Percentiles rank a stretch among this genome's conserved stretches.
Conservation (phyloP, 2,797 vertebrate species). For the Otolemur crassicaudatus region DNA sequence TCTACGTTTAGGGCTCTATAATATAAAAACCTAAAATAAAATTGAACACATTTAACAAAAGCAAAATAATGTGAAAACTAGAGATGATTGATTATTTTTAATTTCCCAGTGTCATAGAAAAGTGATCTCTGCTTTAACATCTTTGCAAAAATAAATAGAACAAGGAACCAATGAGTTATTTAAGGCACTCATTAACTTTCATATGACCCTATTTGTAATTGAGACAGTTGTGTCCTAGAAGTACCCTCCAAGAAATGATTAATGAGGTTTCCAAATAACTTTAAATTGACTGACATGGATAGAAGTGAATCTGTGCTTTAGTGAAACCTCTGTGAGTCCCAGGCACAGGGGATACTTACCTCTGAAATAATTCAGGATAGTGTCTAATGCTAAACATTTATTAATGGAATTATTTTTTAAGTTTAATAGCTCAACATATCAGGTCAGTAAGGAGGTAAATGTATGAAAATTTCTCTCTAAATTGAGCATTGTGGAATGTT, state of each 20-base stretch:
- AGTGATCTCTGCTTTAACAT: slow-evolving; percentile 62
- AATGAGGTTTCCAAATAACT: slow-evolving; percentile 72
- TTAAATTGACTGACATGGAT: slow-evolving; percentile 72
- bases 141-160: slow-evolving; percentile 78
- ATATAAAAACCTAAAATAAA: slow-evolving; percentile 55
- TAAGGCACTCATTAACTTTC: slow-evolving; percentile 82
- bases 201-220: slow-evolving; percentile 81
- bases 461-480: background rate
- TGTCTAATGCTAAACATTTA: background rate
- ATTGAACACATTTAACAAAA: slow-evolving; percentile 50
- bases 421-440: background rate
- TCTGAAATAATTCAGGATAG: slow-evolving; percentile 29
- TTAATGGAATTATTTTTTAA: slow-evolving; percentile 42
- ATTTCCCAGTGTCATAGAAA: slow-evolving; percentile 65
- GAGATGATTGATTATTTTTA: slow-evolving; percentile 58
- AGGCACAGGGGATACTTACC: background rate
- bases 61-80: slow-evolving; percentile 54
- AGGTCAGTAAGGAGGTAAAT: background rate
- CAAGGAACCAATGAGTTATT: slow-evolving; percentile 77
- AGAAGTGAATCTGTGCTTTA: background rate
- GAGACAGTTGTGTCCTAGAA: slow-evolving; percentile 73
- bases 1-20: background rate
- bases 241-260: slow-evolving; percentile 78
- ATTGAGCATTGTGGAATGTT: background rate
- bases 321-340: slow-evolving; percentile 2